Evolutionary conservation across 92 coral and sea anemone genomes (phyloP), one percentile per base, ranked within the genome.

Genomic region (Paramuricea clavata): DNA sequence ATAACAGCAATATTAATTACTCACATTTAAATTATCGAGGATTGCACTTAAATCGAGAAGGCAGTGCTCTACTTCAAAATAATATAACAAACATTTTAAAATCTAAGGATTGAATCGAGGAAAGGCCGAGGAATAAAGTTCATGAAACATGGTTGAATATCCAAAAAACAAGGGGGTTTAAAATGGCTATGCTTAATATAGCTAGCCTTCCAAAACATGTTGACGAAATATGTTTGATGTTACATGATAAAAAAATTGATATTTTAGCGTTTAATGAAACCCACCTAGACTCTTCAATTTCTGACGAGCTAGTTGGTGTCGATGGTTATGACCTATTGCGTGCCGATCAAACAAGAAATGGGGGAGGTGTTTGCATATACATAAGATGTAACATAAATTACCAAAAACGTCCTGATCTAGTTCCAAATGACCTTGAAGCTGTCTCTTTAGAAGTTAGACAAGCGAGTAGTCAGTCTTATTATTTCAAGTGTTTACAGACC

Each of bases 381-480:
- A 23, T 90, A 22, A 65, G 86, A 32, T 42, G 81, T 33, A 32
- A 71, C 10, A 49, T 85, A 56, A 19, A 57, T 6, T 73, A 28
- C 65, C 64, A 36, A 28, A 60, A 65, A 2, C 75, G 87, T 70
- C 54, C 21, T 13, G 83, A 78, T 42, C 23, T 85, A 27, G 47
- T 30, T 43, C 49, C 67, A 32, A 33, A 73, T 13, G 65, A 56
- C 10, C 34, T 71, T 23, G 93, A 90, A 86, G 82, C 78, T 34
- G 19, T 75, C 7, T 56, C 78, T 67, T n/a, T 90, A 22, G 88
- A 90, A 44, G 64, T 90, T 19, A 43, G 10, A 12, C 82, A 86
- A 86, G 79, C 90, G 17, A 87, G 74, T 50, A 72, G 44, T 41
- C 81, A 65, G 35, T 86, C 93, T 21, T 39, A 56, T 81, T 7